Evolutionary conservation across 1,140 invertebrate genomes (phyloP).

Genomic region (Drosophila azteca): DNA sequence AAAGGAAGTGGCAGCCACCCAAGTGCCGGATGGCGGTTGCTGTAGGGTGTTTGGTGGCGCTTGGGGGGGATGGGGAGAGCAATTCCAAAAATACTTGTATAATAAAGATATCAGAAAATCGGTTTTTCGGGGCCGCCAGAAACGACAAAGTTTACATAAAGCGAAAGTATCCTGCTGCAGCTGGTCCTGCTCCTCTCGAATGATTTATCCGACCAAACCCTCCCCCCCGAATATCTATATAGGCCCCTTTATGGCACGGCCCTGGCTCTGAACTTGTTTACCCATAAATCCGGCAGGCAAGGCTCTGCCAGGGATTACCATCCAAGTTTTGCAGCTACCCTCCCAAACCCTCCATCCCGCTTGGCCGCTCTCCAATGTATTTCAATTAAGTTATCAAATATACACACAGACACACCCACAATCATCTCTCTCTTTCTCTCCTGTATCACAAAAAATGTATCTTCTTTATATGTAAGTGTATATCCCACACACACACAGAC

Average conservation of each 20-base stretch:
- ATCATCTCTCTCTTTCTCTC: too few species aligned
- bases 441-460: slow-evolving; percentile 41
- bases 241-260: slow-evolving; percentile 23
- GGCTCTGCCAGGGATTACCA: slow-evolving; percentile 23
- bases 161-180: slow-evolving; percentile 5
- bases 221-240: background rate
- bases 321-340: slow-evolving; percentile 37
- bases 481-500: background rate
- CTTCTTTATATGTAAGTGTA: slow-evolving; percentile 31
- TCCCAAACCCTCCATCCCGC: slow-evolving; percentile 4
- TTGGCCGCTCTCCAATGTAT: slow-evolving; percentile 69
- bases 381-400: slow-evolving; percentile 81
- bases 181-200: slow-evolving; percentile 33
- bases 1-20: slow-evolving; percentile 2
- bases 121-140: slow-evolving; percentile 16
- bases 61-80: too few species aligned
- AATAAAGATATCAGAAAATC: slow-evolving; percentile 51
- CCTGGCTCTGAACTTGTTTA: slow-evolving; percentile 64
- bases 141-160: slow-evolving; percentile 40
- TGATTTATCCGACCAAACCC: slow-evolving; percentile 43
- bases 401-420: slow-evolving; percentile 9
- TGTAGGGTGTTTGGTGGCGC: background rate
- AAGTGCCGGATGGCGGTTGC: background rate
- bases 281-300: slow-evolving; percentile 61
- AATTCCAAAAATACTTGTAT: slow-evolving; percentile 57